phyloP scores from a whole-genome alignment of 2,113 vertebrate genomes.

The Fukomys damarensis region DNA sequence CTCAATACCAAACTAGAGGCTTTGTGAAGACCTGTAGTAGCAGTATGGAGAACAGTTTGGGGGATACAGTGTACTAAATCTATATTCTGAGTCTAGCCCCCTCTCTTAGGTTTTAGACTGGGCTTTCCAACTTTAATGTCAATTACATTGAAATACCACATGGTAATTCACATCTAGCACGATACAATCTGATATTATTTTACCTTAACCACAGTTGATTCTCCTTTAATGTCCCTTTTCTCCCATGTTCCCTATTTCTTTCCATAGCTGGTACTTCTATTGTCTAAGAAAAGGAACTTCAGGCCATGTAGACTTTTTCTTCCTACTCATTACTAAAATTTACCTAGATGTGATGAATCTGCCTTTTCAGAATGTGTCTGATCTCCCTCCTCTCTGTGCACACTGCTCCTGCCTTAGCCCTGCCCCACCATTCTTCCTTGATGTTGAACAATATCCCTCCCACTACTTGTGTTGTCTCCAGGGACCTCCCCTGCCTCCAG shows the following conservation, averaged over 20 bases:
- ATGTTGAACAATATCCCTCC: too few species aligned
- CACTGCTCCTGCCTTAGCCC: not conserved
- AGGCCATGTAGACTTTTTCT: rapidly evolving
- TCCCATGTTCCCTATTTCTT: not conserved
- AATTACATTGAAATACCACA: too few species aligned
- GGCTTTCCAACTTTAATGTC: not conserved
- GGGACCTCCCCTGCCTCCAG: not conserved
- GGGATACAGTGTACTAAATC: not conserved
- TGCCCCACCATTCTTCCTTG: not conserved
- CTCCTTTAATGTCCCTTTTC: not conserved
- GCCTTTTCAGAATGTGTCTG: not conserved
- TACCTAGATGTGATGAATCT: not conserved
- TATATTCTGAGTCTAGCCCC: not conserved
- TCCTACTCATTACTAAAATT: not conserved
- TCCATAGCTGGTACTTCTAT: not conserved
- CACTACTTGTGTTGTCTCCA: not conserved
- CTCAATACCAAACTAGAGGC: not conserved
- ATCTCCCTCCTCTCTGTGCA: rapidly evolving
- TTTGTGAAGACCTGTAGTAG: not conserved
- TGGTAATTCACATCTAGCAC: not conserved
- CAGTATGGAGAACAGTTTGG: not conserved
- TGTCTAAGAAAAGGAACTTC: not conserved
- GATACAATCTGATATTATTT: not conserved
- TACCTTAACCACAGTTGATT: not conserved
- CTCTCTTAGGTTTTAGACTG: not conserved